These are phyloP conservation scores for Deroplatys truncata DNA, from an alignment of 2,888 invertebrate genomes.

Conservation along the genomic window DNA sequence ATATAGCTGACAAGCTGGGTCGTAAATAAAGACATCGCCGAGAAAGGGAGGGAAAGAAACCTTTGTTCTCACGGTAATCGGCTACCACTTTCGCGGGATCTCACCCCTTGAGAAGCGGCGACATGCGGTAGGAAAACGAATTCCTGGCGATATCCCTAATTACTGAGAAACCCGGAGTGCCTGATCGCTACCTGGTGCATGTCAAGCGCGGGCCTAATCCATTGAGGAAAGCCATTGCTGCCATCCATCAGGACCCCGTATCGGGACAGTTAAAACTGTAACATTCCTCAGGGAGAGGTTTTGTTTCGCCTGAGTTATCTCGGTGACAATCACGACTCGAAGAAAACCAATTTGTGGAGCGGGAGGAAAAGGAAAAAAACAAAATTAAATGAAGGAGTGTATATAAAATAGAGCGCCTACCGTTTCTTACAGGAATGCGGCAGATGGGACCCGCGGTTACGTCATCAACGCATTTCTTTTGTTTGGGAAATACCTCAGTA, in stretches of 20 bases:
- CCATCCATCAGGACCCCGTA: background rate
- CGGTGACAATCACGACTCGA: background rate
- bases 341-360: background rate
- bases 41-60: background rate
- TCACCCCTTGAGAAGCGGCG: background rate
- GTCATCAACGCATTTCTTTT: background rate
- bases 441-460: background rate
- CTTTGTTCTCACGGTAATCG: background rate
- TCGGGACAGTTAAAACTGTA: background rate
- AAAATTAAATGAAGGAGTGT: background rate
- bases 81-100: background rate
- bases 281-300: background rate
- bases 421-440: background rate
- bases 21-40: background rate
- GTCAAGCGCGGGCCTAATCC: background rate
- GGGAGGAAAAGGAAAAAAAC: background rate
- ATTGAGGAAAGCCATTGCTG: background rate
- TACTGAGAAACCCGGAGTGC: background rate
- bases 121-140: background rate
- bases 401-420: background rate
- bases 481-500: background rate
- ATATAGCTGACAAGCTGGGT: background rate
- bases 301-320: background rate
- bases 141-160: background rate
- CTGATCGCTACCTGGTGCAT: background rate